Evolutionary conservation across 2,797 vertebrate species (phyloP).

Genomic region (Lagodon rhomboides): DNA sequence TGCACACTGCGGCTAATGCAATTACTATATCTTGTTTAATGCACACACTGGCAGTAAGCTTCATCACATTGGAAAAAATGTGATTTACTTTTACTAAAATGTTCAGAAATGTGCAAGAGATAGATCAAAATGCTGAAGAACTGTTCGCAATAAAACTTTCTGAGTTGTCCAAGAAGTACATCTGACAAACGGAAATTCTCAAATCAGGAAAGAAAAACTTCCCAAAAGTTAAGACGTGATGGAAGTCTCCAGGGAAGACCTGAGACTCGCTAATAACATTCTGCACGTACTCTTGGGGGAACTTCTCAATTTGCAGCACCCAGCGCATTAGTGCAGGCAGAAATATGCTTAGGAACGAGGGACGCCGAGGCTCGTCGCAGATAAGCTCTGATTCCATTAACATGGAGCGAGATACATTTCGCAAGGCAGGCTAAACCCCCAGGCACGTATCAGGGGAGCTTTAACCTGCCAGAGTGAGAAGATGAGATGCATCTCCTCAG

Average conservation of each 20-base stretch:
- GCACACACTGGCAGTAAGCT: background rate
- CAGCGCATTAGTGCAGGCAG: constrained; percentile 43
- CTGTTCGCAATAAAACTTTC: background rate
- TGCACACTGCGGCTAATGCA: background rate
- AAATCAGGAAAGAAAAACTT: constrained; percentile 22
- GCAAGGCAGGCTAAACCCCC: constrained; percentile 48
- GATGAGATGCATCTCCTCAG: constrained; percentile 24
- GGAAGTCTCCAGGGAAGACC: constrained; percentile 32
- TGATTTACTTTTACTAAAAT: background rate
- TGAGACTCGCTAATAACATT: constrained; percentile 49
- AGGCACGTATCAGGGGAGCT: constrained; percentile 22
- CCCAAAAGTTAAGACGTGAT: constrained; percentile 20
- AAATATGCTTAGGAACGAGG: constrained; percentile 52
- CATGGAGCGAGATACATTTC: constrained; percentile 42
- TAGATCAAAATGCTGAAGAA: background rate
- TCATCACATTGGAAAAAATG: background rate
- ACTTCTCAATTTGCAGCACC: constrained; percentile 48
- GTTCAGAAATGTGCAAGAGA: background rate
- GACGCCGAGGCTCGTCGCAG: constrained; percentile 8
- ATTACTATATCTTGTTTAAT: background rate
- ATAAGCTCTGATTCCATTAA: constrained; percentile 72
- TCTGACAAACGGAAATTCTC: constrained; percentile 15
- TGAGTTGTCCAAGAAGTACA: background rate
- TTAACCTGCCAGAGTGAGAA: constrained; percentile 45
- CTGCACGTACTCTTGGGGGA: constrained; percentile 55